These are phyloP conservation scores for Esox masquinongy DNA, from an alignment of 2,797 vertebrate genomes.

Conservation along the genomic window DNA sequence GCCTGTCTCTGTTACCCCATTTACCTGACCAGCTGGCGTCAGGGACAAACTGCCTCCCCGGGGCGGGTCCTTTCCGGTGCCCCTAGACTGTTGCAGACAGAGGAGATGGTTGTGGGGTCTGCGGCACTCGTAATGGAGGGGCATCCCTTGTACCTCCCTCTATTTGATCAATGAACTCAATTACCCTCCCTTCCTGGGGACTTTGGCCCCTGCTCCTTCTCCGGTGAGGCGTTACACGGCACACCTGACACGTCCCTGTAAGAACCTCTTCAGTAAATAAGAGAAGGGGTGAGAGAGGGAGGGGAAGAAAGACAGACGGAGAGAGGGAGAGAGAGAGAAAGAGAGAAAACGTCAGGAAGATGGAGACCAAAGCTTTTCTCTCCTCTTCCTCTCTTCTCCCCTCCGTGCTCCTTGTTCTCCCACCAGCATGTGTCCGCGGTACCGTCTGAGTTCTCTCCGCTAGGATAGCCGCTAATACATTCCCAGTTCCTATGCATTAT, in stretches of 20 bases:
- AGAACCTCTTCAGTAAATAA: slow-evolving; percentile 82
- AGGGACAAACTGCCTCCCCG: slow-evolving; percentile 27
- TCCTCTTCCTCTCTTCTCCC: slow-evolving; percentile 32
- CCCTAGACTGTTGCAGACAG: slow-evolving; percentile 44
- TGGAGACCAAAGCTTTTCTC: slow-evolving; percentile 33
- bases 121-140: not conserved
- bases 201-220: slow-evolving; percentile 62
- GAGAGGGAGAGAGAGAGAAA: not conserved
- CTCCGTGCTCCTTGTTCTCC: slow-evolving; percentile 31
- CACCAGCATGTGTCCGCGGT: slow-evolving; percentile 73
- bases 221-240: slow-evolving; percentile 76
- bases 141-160: slow-evolving; percentile 37
- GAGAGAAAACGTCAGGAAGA: slow-evolving; percentile 45
- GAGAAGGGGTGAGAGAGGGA: slow-evolving; percentile 47
- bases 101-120: slow-evolving; percentile 18
- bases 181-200: slow-evolving; percentile 80
- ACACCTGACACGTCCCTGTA: slow-evolving; percentile 73
- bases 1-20: slow-evolving; percentile 16
- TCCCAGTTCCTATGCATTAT: slow-evolving; percentile 97
- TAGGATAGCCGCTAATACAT: slow-evolving; percentile 97
- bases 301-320: not conserved
- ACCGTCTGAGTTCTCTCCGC: slow-evolving; percentile 87
- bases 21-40: slow-evolving; percentile 33
- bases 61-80: slow-evolving; percentile 34
- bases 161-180: slow-evolving; percentile 92